These are phyloP conservation scores for Gortyna flavago DNA, from an alignment of 2,888 invertebrate species.

Conservation along the genomic window DNA sequence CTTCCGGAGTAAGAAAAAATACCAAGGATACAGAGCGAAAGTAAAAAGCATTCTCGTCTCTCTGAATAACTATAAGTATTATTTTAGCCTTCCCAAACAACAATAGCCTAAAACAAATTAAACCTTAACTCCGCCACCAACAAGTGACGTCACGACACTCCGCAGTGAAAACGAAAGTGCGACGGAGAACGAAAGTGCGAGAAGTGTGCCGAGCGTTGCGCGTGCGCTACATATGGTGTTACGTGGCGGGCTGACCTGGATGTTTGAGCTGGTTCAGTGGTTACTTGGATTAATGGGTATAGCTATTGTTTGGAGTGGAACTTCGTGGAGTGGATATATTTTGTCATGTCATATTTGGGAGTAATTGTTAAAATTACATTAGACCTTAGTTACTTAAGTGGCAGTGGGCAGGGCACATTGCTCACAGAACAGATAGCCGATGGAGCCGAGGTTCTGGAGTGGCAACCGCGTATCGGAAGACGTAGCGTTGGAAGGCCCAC, in stretches of 20 bases:
- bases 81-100: background rate
- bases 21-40: background rate
- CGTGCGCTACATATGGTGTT: constrained; percentile 61
- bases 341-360: background rate
- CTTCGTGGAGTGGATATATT: background rate
- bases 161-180: constrained; percentile 77
- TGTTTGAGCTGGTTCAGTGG: constrained; percentile 50
- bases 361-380: background rate
- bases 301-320: background rate
- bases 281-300: constrained; percentile 18
- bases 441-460: background rate
- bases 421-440: background rate
- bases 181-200: constrained; percentile 74
- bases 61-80: background rate
- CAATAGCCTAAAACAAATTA: constrained; percentile 19
- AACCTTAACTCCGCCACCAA: constrained; percentile 26
- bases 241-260: constrained; percentile 65
- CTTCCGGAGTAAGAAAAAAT: background rate
- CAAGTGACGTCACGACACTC: constrained; percentile 63
- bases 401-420: background rate
- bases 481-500: background rate
- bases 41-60: background rate
- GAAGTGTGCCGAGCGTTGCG: constrained; percentile 65
- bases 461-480: background rate
- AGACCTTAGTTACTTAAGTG: background rate